A percentile compares a stretch with the other conserved stretches of the same genome.
Conservation (phyloP, 2,888 invertebrate species). For the Conistra vaccinii region DNA sequence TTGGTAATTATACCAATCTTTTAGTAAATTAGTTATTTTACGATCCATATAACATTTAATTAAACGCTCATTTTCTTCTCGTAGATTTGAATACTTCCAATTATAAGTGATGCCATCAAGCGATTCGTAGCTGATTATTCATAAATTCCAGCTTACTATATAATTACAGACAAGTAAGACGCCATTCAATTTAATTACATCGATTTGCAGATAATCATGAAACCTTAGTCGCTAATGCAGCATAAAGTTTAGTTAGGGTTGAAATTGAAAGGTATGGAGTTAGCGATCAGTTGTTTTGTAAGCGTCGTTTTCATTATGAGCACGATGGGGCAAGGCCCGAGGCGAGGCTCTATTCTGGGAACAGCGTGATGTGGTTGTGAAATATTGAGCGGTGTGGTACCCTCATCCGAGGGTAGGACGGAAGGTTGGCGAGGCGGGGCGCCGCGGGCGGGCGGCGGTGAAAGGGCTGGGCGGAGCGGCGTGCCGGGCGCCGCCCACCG, state of each 20-base stretch:
- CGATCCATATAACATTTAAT: conserved; percentile 23
- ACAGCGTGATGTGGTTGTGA: conserved; percentile 78
- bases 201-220: conserved; percentile 53
- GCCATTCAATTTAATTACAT: conserved; percentile 56
- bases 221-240: conserved; percentile 39
- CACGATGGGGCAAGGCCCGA: conserved; percentile 83
- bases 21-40: conserved; percentile 38
- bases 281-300: conserved; percentile 75
- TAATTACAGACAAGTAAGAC: conserved; percentile 51
- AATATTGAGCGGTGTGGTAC: conserved; percentile 79
- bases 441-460: conserved; percentile 87
- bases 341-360: conserved; percentile 84
- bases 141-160: conserved; percentile 44
- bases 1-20: neutral
- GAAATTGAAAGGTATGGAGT: conserved; percentile 62
- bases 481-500: conserved; percentile 87
- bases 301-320: conserved; percentile 78
- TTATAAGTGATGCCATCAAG: conserved; percentile 45
- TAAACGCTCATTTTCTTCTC: conserved; percentile 22
- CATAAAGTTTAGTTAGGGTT: conserved; percentile 54
- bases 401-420: conserved; percentile 79
- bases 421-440: conserved; percentile 78
- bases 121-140: conserved; percentile 19
- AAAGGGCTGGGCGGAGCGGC: conserved; percentile 89
- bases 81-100: conserved; percentile 29